Conservation (phyloP, 2,888 invertebrate genomes). For the Callimorpha dominula region DNA sequence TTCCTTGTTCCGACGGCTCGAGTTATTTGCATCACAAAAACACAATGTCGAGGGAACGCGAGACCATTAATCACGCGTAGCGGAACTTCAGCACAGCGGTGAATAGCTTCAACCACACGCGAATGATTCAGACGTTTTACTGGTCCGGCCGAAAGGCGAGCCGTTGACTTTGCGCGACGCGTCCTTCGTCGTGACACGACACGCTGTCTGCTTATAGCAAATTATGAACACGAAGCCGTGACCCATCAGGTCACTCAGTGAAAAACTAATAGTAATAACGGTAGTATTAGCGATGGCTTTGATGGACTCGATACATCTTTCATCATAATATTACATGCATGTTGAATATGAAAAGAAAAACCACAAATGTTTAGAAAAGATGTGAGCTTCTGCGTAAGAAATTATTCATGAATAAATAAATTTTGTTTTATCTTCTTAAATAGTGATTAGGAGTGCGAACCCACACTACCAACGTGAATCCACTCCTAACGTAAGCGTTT, state of each 20-base stretch:
- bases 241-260: slow-evolving; percentile 38
- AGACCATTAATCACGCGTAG: slow-evolving; percentile 84
- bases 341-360: not conserved
- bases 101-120: slow-evolving; percentile 83
- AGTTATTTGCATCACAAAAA: slow-evolving; percentile 87
- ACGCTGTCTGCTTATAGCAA: slow-evolving; percentile 24
- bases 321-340: not conserved
- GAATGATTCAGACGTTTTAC: slow-evolving; percentile 81
- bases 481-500: not conserved
- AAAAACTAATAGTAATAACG: not conserved
- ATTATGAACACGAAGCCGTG: slow-evolving; percentile 37
- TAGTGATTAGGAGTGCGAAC: no score
- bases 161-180: slow-evolving; percentile 32
- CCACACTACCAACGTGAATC: not conserved
- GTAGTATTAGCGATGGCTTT: not conserved
- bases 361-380: no score
- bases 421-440: no score
- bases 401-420: not conserved
- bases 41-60: slow-evolving; percentile 84
- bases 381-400: not conserved
- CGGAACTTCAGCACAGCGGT: slow-evolving; percentile 77
- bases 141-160: slow-evolving; percentile 68
- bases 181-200: slow-evolving; percentile 24
- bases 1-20: slow-evolving; percentile 84
- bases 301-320: not conserved